phyloP scores from a whole-genome alignment of 1,140 invertebrate genomes.

The Drosophila varians region DNA sequence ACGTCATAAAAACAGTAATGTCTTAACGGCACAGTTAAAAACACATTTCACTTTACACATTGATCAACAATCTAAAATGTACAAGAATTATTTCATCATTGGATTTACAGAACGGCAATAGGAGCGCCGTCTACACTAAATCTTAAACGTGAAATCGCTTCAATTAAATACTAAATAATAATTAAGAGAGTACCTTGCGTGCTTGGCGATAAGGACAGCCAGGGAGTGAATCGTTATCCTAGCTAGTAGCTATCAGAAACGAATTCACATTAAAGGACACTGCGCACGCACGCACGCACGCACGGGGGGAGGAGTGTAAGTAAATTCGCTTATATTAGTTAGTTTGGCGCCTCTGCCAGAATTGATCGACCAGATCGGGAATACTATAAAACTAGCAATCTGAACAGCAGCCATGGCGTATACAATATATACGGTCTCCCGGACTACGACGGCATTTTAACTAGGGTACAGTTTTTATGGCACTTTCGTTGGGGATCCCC shows the following conservation, averaged over 20 bases:
- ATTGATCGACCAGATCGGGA: conserved; percentile 49
- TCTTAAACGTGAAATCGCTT: conserved; percentile 54
- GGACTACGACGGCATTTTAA: conserved; percentile 21
- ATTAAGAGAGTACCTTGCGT: conserved; percentile 73
- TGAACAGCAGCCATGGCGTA: conserved; percentile 43
- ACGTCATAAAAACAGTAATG: conserved; percentile 72
- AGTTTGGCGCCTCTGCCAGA: conserved; percentile 32
- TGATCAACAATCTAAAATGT: conserved; percentile 76
- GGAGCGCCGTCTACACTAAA: conserved; percentile 40
- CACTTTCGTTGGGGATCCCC: conserved; percentile 36
- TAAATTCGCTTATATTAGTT: conserved; percentile 67
- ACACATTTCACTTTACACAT: conserved; percentile 67
- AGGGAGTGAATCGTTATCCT: conserved; percentile 8
- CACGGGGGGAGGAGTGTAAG: conserved; percentile 47
- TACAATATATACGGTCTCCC: conserved; percentile 18
- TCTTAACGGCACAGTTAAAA: conserved; percentile 58
- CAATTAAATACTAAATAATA: conserved; percentile 78
- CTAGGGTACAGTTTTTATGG: conserved; percentile 56
- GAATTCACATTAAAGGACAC: conserved; percentile 37
- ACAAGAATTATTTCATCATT: conserved; percentile 40
- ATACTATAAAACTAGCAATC: conserved; percentile 78
- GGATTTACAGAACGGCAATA: conserved; percentile 48
- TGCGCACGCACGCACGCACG: conserved; percentile 20
- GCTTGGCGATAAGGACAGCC: background rate
- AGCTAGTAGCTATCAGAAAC: conserved; percentile 14